phyloP scores from a whole-genome alignment of 2,888 invertebrate species.

The Blastobasis adustella region DNA sequence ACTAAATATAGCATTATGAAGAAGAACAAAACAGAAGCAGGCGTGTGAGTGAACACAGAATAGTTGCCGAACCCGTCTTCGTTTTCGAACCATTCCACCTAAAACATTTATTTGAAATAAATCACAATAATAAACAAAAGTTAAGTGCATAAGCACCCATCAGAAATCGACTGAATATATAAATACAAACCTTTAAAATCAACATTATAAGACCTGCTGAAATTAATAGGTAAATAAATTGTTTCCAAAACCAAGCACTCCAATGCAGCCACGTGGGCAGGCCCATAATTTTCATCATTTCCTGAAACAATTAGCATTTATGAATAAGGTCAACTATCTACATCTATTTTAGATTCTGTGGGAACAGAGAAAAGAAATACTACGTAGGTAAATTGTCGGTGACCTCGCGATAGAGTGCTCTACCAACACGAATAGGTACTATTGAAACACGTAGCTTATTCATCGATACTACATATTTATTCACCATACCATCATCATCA shows the following conservation, averaged over 20 bases:
- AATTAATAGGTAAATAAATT: slow-evolving; percentile 79
- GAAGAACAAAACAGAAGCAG: slow-evolving; percentile 79
- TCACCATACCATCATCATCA: too few relatives aligned
- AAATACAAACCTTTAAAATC: slow-evolving; percentile 68
- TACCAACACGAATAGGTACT: too few relatives aligned
- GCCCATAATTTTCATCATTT: slow-evolving; percentile 95
- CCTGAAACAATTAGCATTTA: slow-evolving; percentile 64
- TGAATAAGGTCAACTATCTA: neutral
- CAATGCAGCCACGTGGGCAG: slow-evolving; percentile 89
- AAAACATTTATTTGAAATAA: slow-evolving; percentile 14
- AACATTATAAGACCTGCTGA: slow-evolving; percentile 74
- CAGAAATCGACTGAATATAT: neutral
- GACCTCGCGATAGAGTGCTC: too few relatives aligned
- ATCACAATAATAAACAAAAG: neutral
- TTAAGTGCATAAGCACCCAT: neutral
- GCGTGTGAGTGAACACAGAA: slow-evolving; percentile 81
- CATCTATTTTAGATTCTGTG: neutral
- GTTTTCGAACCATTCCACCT: slow-evolving; percentile 71
- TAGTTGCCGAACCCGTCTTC: slow-evolving; percentile 59
- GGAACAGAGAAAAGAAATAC: neutral
- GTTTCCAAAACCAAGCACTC: slow-evolving; percentile 89
- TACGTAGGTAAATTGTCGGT: neutral
- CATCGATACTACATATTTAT: too few relatives aligned
- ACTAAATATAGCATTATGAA: slow-evolving; percentile 82
- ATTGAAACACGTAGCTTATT: too few relatives aligned